Conservation (phyloP, 2,113 vertebrate genomes). For the Indri indri region DNA sequence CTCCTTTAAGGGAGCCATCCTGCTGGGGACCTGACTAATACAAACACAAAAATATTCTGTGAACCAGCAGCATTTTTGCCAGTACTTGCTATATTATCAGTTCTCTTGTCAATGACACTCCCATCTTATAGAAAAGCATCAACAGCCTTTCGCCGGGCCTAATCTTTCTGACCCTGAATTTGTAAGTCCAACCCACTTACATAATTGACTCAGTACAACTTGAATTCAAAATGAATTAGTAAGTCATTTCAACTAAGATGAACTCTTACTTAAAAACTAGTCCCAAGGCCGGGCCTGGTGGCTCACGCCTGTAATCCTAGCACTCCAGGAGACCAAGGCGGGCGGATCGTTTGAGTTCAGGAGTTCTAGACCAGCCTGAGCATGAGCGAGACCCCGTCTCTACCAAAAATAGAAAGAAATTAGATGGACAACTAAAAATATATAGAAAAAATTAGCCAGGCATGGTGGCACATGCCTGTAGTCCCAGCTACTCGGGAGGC, state of each 20-base stretch:
- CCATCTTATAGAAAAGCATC: background rate
- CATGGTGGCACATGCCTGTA: too few species aligned
- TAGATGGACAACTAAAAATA: too few species aligned
- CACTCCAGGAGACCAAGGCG: too few species aligned
- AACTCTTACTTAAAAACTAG: conserved; percentile 9
- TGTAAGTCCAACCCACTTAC: background rate
- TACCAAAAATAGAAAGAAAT: too few species aligned
- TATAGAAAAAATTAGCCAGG: too few species aligned
- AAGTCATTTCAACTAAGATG: conserved; percentile 2
- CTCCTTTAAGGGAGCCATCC: background rate
- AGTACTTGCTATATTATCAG: background rate
- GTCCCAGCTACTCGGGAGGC: too few species aligned
- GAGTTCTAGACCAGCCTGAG: too few species aligned
- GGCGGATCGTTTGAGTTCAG: too few species aligned
- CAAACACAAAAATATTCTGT: background rate
- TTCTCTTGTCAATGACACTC: background rate
- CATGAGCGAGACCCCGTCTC: too few species aligned
- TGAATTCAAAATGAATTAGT: conserved; percentile 40
- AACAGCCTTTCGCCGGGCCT: background rate
- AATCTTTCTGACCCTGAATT: background rate
- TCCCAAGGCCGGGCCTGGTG: too few species aligned
- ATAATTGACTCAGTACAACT: background rate
- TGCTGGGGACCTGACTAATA: background rate
- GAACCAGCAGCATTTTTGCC: background rate
- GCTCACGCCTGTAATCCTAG: too few species aligned